Base-by-base conservation (phyloP, 2,113 vertebrate species). In the Chelonoidis abingdonii region DNA sequence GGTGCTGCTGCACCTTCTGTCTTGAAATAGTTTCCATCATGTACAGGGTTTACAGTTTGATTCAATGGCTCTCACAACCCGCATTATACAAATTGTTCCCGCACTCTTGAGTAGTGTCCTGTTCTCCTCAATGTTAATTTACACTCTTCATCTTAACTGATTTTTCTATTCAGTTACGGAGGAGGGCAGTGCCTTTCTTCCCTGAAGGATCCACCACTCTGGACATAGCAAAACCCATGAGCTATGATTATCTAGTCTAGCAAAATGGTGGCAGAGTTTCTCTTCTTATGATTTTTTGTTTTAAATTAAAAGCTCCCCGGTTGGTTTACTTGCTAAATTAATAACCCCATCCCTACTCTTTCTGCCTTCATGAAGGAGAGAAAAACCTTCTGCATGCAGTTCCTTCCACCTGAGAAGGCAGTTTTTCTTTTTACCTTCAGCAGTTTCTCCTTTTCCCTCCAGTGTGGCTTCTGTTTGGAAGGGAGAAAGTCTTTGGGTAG, bases 391-490 rank as follows among this genome's bases (percentile, higher is more conserved):
- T 19, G 75, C 24, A 25, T 6, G 1, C 0, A 0, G 12, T 0
- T 6, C 75, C 3, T 31, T 80, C 80, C 93, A 52, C 56, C 65
- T 16, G 5, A 78, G 53, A 22, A 31, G 21, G 5, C 49, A 25
- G n/a, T 13, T 75, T 72, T 5, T 0, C 5, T 0, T 54, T 86
- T 49, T 59, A 27, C n/a, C 0, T 0, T 0, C 10, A 57, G 19
- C 4, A n/a, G 0, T 9, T 1, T 2, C 35, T 4, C 24, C 4
- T 56, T 50, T 14, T 47, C 25, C 24, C 11, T 78, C 41, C 6
- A 86, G 56, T 25, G n/a, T 62, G 57, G 10, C 41, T 50, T 5
- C 16, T 6, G 4, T 10, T 3, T 8, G 59, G 65, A 80, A 29
- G 52, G n/a, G 59, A 1, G 21, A 49, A 13, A 81, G 47, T 19